phyloP scores from a whole-genome alignment of 2,797 vertebrate species.

The Gallinago nigripennis region DNA sequence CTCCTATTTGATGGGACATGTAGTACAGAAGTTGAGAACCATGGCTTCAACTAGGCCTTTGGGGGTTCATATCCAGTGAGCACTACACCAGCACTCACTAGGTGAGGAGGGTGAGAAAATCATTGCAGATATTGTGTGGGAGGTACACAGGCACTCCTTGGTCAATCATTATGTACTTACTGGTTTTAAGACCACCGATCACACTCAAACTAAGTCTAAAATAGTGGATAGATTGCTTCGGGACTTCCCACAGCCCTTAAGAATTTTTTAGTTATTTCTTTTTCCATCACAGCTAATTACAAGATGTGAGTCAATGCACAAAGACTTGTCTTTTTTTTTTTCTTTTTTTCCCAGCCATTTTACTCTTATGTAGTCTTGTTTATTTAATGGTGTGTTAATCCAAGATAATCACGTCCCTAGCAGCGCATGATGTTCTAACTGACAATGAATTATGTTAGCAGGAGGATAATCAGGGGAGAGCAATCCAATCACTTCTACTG shows the following conservation, averaged over 20 bases:
- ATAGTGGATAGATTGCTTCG: not conserved
- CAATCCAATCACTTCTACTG: not conserved
- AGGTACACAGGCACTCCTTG: not conserved
- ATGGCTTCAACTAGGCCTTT: not conserved
- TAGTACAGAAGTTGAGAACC: not conserved
- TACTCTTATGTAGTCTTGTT: not conserved
- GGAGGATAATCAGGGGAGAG: not conserved
- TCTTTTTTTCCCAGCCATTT: not conserved
- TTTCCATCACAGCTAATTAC: not conserved
- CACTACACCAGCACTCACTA: not conserved
- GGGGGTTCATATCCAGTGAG: not conserved
- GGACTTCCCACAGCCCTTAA: not conserved
- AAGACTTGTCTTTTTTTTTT: not conserved
- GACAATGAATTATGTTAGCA: conserved; percentile 36
- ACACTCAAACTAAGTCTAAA: not conserved
- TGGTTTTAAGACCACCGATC: not conserved
- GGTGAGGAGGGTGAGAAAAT: not conserved
- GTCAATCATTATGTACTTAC: not conserved
- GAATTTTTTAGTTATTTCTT: not conserved
- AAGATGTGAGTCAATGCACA: not conserved
- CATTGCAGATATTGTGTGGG: not conserved
- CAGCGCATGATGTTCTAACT: conserved; percentile 29
- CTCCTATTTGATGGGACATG: not conserved
- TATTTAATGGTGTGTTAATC: conserved; percentile 44
- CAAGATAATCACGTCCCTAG: conserved; percentile 1